Base-by-base conservation (phyloP, 53 echinoderm and acorn worm species). In the Arbacia lixula region DNA sequence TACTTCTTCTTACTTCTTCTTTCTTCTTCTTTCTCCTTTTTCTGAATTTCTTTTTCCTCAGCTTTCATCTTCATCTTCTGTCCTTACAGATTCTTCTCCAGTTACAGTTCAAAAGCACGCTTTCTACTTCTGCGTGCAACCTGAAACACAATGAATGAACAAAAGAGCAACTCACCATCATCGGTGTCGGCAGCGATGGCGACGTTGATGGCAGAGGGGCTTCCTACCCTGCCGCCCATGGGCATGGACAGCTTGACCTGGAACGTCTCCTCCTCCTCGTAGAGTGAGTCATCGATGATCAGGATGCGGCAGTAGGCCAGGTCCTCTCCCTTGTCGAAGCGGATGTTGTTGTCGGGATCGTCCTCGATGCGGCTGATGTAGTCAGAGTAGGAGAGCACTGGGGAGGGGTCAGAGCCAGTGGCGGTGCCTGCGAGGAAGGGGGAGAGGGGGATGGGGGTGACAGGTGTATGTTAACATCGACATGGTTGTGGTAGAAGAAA, bases 291-390 rank as follows among this genome's bases (percentile, higher is more conserved):
- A 28, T 99, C 99, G 37, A 99, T 99, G 90, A 99, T 99, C 31
- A 92, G 89, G 40, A 99, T 71, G 26, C 94, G 92, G 89, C 99
- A 99, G 89, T 90, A 94, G 12, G 94, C 92, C 9, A 99, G 86
- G 87, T 92, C 94, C 71, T 99, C 94, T 53, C 91, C 99, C 94
- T 92, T 92, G 90, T 94, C 99, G 42, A 99, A 99, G 60, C 92
- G 92, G 37, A 99, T 85, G 85, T 94, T 93, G 91, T 94, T 99
- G 85, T 91, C 93, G 0, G 86, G 90, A 85, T 99, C 94, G 12
- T 95, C 94, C 71, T 93, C 94, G n/a, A 94, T 68, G 29, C 99
- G 99, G 86, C 94, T 94, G 92, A 99, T 92, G 92, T 99, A 99
- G 89, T 99, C 99, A 58, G 90, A 93, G 92, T 87, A 99, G 22